Conservation (phyloP, 2,113 vertebrate genomes). For the Lepisosteus oculatus region DNA sequence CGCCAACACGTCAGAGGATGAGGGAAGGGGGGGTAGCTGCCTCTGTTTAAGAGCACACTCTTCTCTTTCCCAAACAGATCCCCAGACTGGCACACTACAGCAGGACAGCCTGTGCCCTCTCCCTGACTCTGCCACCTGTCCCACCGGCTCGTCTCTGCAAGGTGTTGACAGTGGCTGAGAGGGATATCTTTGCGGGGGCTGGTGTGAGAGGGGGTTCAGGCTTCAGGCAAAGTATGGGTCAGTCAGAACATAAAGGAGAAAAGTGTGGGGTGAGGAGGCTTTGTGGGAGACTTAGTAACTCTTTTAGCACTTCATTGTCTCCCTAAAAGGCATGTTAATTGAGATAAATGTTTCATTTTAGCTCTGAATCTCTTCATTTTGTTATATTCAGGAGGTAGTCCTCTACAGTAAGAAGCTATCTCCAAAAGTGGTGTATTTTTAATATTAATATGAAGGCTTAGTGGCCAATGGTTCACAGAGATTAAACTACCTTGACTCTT, state of each 20-base stretch:
- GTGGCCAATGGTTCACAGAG: too few relatives aligned
- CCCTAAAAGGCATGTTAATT: background rate
- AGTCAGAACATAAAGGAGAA: background rate
- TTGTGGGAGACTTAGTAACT: background rate
- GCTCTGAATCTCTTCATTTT: background rate
- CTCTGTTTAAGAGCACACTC: background rate
- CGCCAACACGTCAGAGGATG: background rate
- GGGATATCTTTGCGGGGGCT: background rate
- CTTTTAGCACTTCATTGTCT: slow-evolving; percentile 2
- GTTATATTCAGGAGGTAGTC: too few relatives aligned
- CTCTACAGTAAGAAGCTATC: too few relatives aligned
- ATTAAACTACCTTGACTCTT: too few relatives aligned
- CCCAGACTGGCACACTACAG: background rate
- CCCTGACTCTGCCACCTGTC: slow-evolving; percentile 6
- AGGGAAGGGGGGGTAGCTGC: background rate
- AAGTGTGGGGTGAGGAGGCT: background rate
- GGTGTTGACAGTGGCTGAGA: background rate
- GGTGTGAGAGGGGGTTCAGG: background rate
- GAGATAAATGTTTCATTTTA: background rate
- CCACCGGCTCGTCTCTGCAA: background rate
- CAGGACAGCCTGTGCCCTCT: slow-evolving; percentile 5
- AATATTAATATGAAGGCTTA: too few relatives aligned
- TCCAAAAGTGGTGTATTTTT: too few relatives aligned
- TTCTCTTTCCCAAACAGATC: background rate
- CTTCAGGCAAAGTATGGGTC: background rate